phyloP scores from a whole-genome alignment of 2,888 invertebrate genomes.

The Enchytraeus crypticus region DNA sequence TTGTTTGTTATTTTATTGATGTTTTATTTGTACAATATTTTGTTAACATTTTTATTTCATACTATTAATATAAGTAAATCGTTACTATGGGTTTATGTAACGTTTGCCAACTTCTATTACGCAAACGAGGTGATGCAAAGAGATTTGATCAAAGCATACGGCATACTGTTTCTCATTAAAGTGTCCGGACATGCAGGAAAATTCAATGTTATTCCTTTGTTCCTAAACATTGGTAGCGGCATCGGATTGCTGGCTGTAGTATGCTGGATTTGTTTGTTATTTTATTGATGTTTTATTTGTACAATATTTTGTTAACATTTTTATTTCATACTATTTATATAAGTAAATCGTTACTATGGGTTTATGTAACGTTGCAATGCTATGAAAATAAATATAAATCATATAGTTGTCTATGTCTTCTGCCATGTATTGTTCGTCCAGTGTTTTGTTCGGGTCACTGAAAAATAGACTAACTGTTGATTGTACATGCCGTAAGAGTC shows the following conservation, averaged over 20 bases:
- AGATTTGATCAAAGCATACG: slow-evolving; percentile 50
- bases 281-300: neutral
- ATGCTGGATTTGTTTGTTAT: slow-evolving; percentile 29
- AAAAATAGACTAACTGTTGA: too few species aligned
- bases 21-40: neutral
- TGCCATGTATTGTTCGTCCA: too few species aligned
- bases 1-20: neutral
- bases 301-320: neutral
- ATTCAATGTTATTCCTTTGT: slow-evolving; percentile 50
- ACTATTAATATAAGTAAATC: neutral
- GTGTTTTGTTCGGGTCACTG: too few species aligned
- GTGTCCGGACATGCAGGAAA: slow-evolving; percentile 52
- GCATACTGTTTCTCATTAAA: slow-evolving; percentile 50
- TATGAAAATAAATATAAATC: too few species aligned
- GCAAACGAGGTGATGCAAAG: slow-evolving; percentile 35
- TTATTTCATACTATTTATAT: neutral
- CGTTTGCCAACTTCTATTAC: slow-evolving; percentile 48
- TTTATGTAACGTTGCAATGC: too few species aligned
- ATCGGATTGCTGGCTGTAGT: slow-evolving; percentile 51
- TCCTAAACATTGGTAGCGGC: slow-evolving; percentile 52
- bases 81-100: too few species aligned
- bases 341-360: neutral
- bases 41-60: neutral
- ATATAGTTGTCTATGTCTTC: too few species aligned
- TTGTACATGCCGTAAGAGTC: too few species aligned